These are phyloP conservation scores for Myotis yumanensis DNA, from an alignment of 2,113 vertebrate species.

Conservation along the genomic window DNA sequence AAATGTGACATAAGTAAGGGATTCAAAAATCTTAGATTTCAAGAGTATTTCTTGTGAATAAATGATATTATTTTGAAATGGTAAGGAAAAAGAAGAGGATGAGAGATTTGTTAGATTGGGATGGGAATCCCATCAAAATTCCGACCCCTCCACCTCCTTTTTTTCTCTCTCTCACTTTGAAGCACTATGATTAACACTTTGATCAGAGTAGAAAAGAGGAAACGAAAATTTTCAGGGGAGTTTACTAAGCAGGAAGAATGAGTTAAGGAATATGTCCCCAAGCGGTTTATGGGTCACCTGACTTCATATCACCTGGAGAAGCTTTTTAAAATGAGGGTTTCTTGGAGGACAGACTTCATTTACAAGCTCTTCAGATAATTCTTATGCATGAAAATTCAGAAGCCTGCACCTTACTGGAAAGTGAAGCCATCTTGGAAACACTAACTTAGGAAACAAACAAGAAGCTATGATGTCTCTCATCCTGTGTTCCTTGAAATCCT, in stretches of 20 bases:
- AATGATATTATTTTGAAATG: neutral
- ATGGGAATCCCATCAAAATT: neutral
- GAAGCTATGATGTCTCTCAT: neutral
- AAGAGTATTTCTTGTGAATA: neutral
- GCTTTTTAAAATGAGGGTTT: neutral
- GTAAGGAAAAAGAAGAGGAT: neutral
- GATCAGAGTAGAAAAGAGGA: neutral
- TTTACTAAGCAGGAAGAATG: neutral
- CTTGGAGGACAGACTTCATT: neutral
- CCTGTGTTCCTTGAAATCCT: neutral
- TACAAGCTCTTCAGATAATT: neutral
- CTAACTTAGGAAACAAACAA: neutral
- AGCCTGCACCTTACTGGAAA: neutral
- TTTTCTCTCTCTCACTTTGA: neutral
- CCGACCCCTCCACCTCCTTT: neutral
- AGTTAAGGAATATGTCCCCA: neutral
- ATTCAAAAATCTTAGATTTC: constrained; percentile 12
- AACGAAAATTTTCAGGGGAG: neutral
- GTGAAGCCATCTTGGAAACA: neutral
- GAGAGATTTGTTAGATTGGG: neutral
- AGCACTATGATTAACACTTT: neutral
- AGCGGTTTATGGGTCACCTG: neutral
- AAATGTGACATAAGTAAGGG: neutral
- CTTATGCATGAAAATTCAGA: neutral
- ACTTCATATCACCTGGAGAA: neutral